Conservation (phyloP, 2,888 invertebrate species). For the Xanthostigma xanthostigma region DNA sequence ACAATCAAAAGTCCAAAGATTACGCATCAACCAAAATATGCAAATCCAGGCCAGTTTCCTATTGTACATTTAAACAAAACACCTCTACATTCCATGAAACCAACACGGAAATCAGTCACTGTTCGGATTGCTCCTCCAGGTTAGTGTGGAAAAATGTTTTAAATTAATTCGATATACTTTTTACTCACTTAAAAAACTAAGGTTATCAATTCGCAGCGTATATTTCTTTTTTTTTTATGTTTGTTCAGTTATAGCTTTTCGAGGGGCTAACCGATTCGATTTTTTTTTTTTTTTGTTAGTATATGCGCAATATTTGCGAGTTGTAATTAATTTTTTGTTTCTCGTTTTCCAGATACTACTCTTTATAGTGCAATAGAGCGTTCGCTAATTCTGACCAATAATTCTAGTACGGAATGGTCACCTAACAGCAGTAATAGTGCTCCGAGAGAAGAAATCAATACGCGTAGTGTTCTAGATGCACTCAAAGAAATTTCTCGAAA, state of each 20-base stretch:
- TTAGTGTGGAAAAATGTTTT: conserved; percentile 1
- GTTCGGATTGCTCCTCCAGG: conserved; percentile 23
- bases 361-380: conserved; percentile 11
- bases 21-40: conserved; percentile 27
- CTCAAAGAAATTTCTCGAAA: conserved; percentile 40
- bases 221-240: too few relatives aligned
- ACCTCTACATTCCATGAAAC: conserved; percentile 23
- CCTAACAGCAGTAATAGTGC: conserved; percentile 16
- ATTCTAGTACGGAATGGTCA: not conserved
- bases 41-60: conserved; percentile 32
- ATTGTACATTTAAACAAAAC: conserved; percentile 33
- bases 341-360: conserved; percentile 14
- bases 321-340: not conserved
- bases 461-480: conserved; percentile 37
- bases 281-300: conserved; percentile 1
- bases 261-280: too few relatives aligned
- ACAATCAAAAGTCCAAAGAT: conserved; percentile 15
- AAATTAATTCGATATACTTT: not conserved
- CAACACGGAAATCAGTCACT: conserved; percentile 21
- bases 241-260: too few relatives aligned
- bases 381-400: conserved; percentile 5
- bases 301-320: not conserved
- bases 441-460: conserved; percentile 26
- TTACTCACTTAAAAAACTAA: too few relatives aligned
- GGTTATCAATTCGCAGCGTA: too few relatives aligned